These are phyloP conservation scores for Procambarus clarkii DNA, from an alignment of 1,140 invertebrate genomes.

Conservation along the genomic window DNA sequence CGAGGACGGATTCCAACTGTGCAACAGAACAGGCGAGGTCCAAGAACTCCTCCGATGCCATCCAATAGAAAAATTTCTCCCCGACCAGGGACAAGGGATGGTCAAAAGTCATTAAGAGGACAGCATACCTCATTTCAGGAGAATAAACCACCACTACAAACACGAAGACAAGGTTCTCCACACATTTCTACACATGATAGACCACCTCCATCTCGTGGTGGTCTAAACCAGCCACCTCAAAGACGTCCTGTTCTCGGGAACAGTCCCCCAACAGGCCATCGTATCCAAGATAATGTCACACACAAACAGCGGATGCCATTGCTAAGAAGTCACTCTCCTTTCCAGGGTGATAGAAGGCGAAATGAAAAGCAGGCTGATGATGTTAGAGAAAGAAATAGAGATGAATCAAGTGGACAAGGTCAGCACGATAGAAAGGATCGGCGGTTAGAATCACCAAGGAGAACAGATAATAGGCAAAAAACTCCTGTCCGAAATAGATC, in stretches of 20 bases:
- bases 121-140: slow-evolving; percentile 23
- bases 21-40: slow-evolving; percentile 36
- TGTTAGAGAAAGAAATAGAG: slow-evolving; percentile 22
- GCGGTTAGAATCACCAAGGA: slow-evolving; percentile 41
- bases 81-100: slow-evolving; percentile 25
- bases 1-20: slow-evolving; percentile 26
- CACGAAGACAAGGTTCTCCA: slow-evolving; percentile 2
- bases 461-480: slow-evolving; percentile 41
- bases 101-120: slow-evolving; percentile 32
- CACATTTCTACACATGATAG: slow-evolving; percentile 23
- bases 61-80: slow-evolving; percentile 29
- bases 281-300: slow-evolving; percentile 5
- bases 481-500: slow-evolving; percentile 25
- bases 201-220: not conserved
- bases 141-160: slow-evolving; percentile 23
- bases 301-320: slow-evolving; percentile 34
- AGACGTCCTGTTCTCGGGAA: not conserved
- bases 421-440: slow-evolving; percentile 24
- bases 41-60: slow-evolving; percentile 60
- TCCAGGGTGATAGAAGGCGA: slow-evolving; percentile 17
- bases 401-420: not conserved
- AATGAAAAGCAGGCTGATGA: slow-evolving; percentile 43
- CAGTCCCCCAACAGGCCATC: not conserved
- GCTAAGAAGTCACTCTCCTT: slow-evolving; percentile 36
- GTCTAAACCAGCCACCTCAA: not conserved